These are phyloP conservation scores for Enteromius anoplus DNA, from an alignment of 2,797 vertebrate genomes.

Conservation along the genomic window DNA sequence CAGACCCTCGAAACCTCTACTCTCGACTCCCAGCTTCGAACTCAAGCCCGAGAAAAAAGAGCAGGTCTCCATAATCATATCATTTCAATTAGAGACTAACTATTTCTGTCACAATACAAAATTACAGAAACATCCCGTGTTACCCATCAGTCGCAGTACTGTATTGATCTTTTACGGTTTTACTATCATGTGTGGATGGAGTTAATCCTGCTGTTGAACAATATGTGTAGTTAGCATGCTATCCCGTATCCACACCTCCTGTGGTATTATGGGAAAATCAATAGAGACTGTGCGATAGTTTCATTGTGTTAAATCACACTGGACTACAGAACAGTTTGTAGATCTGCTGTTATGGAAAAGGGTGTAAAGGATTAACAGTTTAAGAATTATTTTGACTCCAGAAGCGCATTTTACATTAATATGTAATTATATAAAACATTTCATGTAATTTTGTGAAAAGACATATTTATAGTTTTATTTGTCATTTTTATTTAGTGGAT, in stretches of 20 bases:
- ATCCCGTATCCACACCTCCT: constrained; percentile 35
- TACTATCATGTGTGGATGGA: constrained; percentile 41
- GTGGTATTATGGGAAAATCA: constrained; percentile 51
- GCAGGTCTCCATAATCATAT: constrained; percentile 45
- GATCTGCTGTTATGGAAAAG: constrained; percentile 21
- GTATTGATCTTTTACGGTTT: constrained; percentile 50
- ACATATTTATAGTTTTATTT: background rate
- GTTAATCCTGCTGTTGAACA: constrained; percentile 46
- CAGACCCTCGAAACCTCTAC: constrained; percentile 25
- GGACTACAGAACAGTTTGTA: constrained; percentile 7
- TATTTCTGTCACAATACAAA: background rate
- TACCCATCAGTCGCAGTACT: constrained; percentile 41
- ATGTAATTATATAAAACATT: background rate
- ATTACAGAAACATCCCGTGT: background rate
- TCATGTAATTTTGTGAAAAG: background rate
- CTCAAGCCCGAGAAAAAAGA: constrained; percentile 52
- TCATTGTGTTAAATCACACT: constrained; percentile 40
- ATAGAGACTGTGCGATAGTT: constrained; percentile 36
- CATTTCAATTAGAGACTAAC: background rate
- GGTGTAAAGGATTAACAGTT: background rate
- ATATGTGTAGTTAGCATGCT: constrained; percentile 29
- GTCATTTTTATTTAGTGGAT: background rate
- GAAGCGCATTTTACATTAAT: background rate
- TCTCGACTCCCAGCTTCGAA: constrained; percentile 29
- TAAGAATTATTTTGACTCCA: background rate